Evolutionary conservation across 2,888 invertebrate species (phyloP).

Genomic region (Agrilus cyanescens): DNA sequence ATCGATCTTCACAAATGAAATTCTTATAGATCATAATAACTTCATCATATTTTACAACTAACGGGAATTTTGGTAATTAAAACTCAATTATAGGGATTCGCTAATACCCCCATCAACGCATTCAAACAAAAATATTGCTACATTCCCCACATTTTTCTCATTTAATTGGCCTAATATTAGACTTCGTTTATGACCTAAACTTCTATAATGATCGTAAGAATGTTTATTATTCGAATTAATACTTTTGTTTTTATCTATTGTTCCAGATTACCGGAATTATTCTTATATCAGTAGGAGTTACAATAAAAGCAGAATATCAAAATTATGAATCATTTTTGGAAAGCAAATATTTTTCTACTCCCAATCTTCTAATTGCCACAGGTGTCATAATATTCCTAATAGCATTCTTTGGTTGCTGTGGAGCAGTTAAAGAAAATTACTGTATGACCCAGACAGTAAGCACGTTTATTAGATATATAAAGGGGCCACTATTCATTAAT

Average conservation of each 20-base stretch:
- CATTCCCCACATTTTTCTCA: too few species aligned
- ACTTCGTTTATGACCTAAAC: too few species aligned
- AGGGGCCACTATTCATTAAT: background rate
- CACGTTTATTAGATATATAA: background rate
- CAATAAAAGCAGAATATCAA: slow-evolving; percentile 58
- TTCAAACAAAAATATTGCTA: too few species aligned
- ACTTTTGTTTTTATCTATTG: slow-evolving; percentile 16
- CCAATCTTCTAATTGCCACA: slow-evolving; percentile 75
- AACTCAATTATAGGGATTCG: too few species aligned
- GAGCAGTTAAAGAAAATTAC: slow-evolving; percentile 88
- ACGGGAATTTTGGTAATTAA: too few species aligned
- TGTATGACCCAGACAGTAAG: slow-evolving; percentile 84
- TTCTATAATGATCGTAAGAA: background rate
- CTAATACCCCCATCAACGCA: too few species aligned
- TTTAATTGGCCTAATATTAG: too few species aligned
- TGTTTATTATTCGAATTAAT: background rate
- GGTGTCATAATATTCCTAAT: slow-evolving; percentile 84
- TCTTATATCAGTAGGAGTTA: slow-evolving; percentile 70
- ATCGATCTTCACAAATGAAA: too few species aligned
- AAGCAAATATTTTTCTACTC: slow-evolving; percentile 71
- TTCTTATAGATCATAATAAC: too few species aligned
- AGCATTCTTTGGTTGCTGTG: slow-evolving; percentile 93
- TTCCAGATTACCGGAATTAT: slow-evolving; percentile 78
- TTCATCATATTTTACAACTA: too few species aligned
- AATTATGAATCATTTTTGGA: slow-evolving; percentile 71